phyloP scores from a whole-genome alignment of 2,797 vertebrate species.

The Chelon labrosus region DNA sequence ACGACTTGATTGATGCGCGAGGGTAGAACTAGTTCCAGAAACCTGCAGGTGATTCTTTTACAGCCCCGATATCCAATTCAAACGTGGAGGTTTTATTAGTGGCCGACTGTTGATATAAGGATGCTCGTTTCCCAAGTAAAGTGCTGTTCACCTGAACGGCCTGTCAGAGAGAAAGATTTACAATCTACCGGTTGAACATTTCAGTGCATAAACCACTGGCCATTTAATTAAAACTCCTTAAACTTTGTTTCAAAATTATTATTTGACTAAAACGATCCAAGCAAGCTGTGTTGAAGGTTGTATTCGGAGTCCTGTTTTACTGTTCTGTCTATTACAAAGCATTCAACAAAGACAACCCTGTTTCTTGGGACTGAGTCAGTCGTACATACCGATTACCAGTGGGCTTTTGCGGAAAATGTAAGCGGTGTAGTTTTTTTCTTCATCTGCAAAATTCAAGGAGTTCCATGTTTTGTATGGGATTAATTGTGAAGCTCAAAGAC shows the following conservation, averaged over 20 bases:
- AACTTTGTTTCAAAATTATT: conserved; percentile 63
- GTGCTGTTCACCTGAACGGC: conserved; percentile 71
- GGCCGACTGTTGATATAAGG: conserved; percentile 73
- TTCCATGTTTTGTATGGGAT: conserved; percentile 19
- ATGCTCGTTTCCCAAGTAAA: conserved; percentile 78
- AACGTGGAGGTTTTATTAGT: conserved; percentile 77
- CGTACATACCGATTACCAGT: conserved; percentile 1
- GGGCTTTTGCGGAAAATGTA: conserved; percentile 33
- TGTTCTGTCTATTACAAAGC: conserved; percentile 22
- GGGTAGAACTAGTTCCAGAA: conserved; percentile 70
- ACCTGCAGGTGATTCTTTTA: conserved; percentile 85
- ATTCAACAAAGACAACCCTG: conserved; percentile 40
- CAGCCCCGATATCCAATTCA: conserved; percentile 70
- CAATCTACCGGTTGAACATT: conserved; percentile 60
- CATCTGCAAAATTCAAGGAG: conserved; percentile 8
- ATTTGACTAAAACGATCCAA: conserved; percentile 51
- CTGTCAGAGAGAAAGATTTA: conserved; percentile 75
- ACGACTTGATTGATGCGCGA: conserved; percentile 76
- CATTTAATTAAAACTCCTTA: conserved; percentile 62
- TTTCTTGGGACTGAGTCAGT: conserved; percentile 36
- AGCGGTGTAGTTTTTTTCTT: not conserved
- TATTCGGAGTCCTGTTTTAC: conserved; percentile 19
- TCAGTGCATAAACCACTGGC: conserved; percentile 62
- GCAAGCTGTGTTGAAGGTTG: conserved; percentile 36
- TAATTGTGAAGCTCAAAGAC: conserved; percentile 14